Conservation (phyloP, 2,113 vertebrate species). For the Nothoprocta perdicaria region DNA sequence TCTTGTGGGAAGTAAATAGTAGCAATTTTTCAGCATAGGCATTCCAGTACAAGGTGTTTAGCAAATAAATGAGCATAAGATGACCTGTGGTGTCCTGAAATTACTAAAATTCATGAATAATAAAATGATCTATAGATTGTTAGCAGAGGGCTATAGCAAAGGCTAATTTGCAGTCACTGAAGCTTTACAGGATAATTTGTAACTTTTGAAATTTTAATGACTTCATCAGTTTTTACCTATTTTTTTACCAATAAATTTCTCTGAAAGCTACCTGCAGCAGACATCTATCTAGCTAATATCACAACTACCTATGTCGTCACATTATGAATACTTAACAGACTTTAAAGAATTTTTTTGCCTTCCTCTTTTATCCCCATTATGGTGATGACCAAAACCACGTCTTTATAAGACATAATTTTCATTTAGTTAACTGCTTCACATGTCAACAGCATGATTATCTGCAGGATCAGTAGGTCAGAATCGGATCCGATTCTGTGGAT, state of each 20-base stretch:
- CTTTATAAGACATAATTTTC: not conserved
- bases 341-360: not conserved
- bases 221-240: slow-evolving; percentile 81
- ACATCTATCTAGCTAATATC: slow-evolving; percentile 55
- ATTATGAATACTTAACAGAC: slow-evolving; percentile 17
- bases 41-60: slow-evolving; percentile 78
- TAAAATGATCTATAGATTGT: slow-evolving; percentile 87
- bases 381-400: not conserved
- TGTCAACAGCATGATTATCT: too few relatives aligned
- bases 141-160: slow-evolving; percentile 79
- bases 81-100: slow-evolving; percentile 84
- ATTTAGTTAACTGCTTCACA: not conserved
- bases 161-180: slow-evolving; percentile 84
- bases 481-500: too few relatives aligned
- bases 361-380: not conserved
- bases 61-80: slow-evolving; percentile 84
- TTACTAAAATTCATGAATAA: slow-evolving; percentile 86
- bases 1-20: slow-evolving; percentile 82
- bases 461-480: too few relatives aligned
- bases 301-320: not conserved
- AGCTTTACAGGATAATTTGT: slow-evolving; percentile 82
- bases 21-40: slow-evolving; percentile 83
- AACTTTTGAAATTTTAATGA: slow-evolving; percentile 85
- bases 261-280: slow-evolving; percentile 57
- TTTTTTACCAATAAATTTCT: slow-evolving; percentile 72